phyloP scores from a whole-genome alignment of 2,797 vertebrate genomes.

The Bradypodion pumilum region DNA sequence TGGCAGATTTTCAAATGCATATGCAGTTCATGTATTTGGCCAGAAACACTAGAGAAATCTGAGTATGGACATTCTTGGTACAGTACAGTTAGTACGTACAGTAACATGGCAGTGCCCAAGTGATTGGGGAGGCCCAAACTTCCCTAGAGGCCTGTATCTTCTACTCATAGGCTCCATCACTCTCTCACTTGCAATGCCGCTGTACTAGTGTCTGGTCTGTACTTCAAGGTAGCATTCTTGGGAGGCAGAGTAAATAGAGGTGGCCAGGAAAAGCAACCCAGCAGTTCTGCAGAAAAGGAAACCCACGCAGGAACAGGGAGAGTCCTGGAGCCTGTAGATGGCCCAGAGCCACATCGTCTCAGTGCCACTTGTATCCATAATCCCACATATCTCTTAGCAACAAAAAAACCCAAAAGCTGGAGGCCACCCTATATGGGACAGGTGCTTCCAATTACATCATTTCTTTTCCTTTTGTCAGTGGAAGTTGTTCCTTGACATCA shows the following conservation, averaged over 20 bases:
- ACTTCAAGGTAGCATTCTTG: background rate
- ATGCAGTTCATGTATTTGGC: background rate
- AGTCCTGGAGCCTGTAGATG: background rate
- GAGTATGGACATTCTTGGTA: background rate
- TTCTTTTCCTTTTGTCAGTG: background rate
- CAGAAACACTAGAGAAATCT: background rate
- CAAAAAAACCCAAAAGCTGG: slow-evolving; percentile 8
- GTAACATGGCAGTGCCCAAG: background rate
- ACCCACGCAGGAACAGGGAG: no score
- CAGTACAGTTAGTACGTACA: no score
- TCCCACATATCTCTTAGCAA: background rate
- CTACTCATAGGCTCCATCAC: no score
- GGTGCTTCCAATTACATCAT: slow-evolving; percentile 8
- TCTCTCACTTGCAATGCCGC: background rate
- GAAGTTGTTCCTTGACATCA: slow-evolving; percentile 4
- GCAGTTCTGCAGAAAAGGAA: background rate
- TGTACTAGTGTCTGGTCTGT: no score
- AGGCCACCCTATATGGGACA: background rate
- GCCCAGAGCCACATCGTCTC: background rate
- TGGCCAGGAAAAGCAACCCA: background rate
- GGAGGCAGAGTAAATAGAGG: background rate
- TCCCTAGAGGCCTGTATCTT: background rate
- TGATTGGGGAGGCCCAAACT: background rate
- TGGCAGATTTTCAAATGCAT: background rate
- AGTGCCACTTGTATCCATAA: background rate